Base-by-base conservation (phyloP, 2,888 invertebrate species). In the Drosophila algonquin region DNA sequence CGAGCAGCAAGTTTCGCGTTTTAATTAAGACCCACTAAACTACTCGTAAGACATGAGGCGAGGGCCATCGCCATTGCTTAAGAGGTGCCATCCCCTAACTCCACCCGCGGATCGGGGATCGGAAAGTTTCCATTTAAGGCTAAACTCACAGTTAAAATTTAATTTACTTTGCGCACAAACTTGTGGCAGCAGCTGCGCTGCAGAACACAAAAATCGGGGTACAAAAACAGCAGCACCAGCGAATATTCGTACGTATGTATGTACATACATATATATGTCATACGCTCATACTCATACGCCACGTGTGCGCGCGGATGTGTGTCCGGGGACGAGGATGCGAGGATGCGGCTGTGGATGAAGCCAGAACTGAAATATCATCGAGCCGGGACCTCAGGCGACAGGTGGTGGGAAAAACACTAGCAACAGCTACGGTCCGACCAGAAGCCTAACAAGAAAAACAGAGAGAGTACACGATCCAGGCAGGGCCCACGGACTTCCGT, bases 11-110 rank as follows among this genome's bases (percentile, higher is more conserved):
- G 87, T 80, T 83, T 75, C 84, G 81, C 74, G 75, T 84, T 84
- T 84, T 84, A 84, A 84, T 84, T 84, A 84, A 87, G 87, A 75
- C 70, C 84, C 73, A 77, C 80, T 86, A 79, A 81, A 77, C 77
- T 77, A 40, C n/a, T 40, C 40, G 40, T n/a, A 77, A 87, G 82
- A 63, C 70, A 76, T 70, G 21, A 40, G 50, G 64, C 35, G 35
- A 35, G 35, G n/a, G 45, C 46, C 40, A 27, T 48, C 47, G 12
- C 9, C 30, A 18, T 21, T 12, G 10, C 18, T 7, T 8, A 10
- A n/a, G 14, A 21, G n/a, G 21, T 18, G 47, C 14, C 1, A 21
- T 21, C 18, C 1, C 7, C 52, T 4, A 6, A 8, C n/a, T 12
- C 47, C 21, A 16, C 10, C 40, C 50, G 54, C 53, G 45, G 2